A percentile compares a stretch with the other conserved stretches of the same genome.
phyloP scores from a whole-genome alignment of 2,113 vertebrate species.

The Origma solitaria region DNA sequence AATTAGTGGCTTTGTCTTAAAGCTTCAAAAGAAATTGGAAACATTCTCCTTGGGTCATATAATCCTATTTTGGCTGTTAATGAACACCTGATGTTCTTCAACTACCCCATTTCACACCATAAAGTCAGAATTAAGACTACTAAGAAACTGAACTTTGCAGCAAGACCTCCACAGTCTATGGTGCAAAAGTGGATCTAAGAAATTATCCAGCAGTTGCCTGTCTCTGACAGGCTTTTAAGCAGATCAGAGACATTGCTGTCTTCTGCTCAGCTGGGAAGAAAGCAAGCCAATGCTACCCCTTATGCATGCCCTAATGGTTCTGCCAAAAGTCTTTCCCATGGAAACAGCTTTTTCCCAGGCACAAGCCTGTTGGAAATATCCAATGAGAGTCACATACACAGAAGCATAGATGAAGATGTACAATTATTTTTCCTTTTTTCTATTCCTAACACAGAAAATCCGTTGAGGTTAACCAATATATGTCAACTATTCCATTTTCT shows the following conservation, averaged over 20 bases:
- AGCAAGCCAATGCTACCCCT: background rate
- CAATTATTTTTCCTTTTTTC: background rate
- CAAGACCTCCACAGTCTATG: background rate
- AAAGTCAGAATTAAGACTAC: background rate
- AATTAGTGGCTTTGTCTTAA: background rate
- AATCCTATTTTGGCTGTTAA: background rate
- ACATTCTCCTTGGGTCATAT: background rate
- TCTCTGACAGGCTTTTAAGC: background rate
- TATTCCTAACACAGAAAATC: background rate
- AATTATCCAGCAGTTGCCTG: fast-evolving
- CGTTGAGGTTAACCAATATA: background rate
- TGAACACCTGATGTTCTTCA: background rate
- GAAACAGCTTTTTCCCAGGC: background rate
- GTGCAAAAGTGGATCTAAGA: background rate
- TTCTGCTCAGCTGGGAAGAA: background rate
- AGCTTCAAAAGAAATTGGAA: background rate
- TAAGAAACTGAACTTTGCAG: background rate
- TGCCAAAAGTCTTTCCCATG: background rate
- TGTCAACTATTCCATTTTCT: background rate
- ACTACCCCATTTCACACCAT: background rate
- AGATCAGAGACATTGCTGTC: background rate
- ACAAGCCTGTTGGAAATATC: background rate
- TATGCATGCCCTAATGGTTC: background rate
- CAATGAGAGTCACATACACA: background rate
- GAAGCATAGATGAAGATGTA: background rate